Base-by-base conservation (phyloP, 2,888 invertebrate species). In the Pyrgus malvae region DNA sequence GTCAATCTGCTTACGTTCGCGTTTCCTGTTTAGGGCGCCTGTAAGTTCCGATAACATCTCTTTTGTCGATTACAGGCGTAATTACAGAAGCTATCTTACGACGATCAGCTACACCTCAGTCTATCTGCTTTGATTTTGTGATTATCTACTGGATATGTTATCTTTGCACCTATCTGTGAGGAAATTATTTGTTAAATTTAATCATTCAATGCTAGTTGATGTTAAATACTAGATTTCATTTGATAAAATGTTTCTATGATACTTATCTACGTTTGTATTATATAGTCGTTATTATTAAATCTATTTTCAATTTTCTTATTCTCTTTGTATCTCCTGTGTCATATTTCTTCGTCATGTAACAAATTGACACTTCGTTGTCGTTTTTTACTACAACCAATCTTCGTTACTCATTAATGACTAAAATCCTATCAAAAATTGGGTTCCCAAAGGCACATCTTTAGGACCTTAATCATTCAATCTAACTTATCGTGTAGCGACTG, bases 381-480 rank as follows among this genome's bases (percentile, higher is more conserved):
- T 17, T 37, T 37, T n/a, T 1, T 3, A 1, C n/a, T 16, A 25
- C 7, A 37, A n/a, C 16, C 31, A 19, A n/a, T 44, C 31, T 19
- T 17, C 25, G 8, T 37, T 37, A 5, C 1, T 48, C 25, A 48
- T 48, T 48, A 48, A 48, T 37, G 37, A 49, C 14, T 16, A 23
- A 49, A 38, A 40, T 25, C 4, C 27, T 41, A 19, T 21, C 25
- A 33, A 50, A 33, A 33, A 29, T 9, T 35, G 23, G 37, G 35
- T 19, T 44, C 11, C 14, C 12, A 12, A 42, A 37, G 27, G 41
- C 23, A 16, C 50, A 23, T 42, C 25, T 25, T 25, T 38, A 19
- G 19, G 19, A 14, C 21, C 45, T 29, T 19, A 53, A 53, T 53
- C 53, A 45, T 53, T 45, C 38, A 31, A 46, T 53, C 38, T 53